Percentiles rank a stretch among this genome's conserved stretches.
phyloP scores from a whole-genome alignment of 1,140 invertebrate species.

The Drosophila lacteicornis region DNA sequence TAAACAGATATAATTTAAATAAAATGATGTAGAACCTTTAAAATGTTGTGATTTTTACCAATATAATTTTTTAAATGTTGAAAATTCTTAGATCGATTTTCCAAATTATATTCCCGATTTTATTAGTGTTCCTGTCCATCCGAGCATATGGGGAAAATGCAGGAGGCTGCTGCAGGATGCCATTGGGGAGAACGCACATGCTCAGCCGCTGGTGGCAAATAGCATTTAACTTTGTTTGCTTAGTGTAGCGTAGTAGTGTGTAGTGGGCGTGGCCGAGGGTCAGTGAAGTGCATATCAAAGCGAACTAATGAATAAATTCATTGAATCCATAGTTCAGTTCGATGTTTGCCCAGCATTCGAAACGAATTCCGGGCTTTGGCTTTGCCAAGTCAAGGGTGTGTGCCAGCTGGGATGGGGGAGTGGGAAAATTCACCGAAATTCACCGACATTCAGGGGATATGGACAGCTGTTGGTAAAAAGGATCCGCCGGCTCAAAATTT shows the following conservation, averaged over 20 bases:
- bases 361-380: conserved; percentile 25
- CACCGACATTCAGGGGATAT: conserved; percentile 28
- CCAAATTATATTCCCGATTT: too few relatives aligned
- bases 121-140: neutral
- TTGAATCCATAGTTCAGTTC: conserved; percentile 68
- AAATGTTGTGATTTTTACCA: neutral
- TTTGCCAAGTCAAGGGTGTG: conserved; percentile 29
- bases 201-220: conserved; percentile 41
- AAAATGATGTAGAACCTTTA: neutral
- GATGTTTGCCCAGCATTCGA: conserved; percentile 73
- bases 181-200: conserved; percentile 31
- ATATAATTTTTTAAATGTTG: too few relatives aligned
- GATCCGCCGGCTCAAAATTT: conserved; percentile 23
- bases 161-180: conserved; percentile 21
- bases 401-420: neutral
- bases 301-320: conserved; percentile 82
- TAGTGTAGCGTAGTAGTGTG: conserved; percentile 53
- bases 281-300: conserved; percentile 77
- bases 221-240: conserved; percentile 69
- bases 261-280: conserved; percentile 37
- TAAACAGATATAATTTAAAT: neutral
- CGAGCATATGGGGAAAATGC: conserved; percentile 1
- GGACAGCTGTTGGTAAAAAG: conserved; percentile 41
- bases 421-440: neutral
- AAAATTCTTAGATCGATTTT: neutral